Base-by-base conservation (phyloP, 2,888 invertebrate species). In the Eulithis prunata region DNA sequence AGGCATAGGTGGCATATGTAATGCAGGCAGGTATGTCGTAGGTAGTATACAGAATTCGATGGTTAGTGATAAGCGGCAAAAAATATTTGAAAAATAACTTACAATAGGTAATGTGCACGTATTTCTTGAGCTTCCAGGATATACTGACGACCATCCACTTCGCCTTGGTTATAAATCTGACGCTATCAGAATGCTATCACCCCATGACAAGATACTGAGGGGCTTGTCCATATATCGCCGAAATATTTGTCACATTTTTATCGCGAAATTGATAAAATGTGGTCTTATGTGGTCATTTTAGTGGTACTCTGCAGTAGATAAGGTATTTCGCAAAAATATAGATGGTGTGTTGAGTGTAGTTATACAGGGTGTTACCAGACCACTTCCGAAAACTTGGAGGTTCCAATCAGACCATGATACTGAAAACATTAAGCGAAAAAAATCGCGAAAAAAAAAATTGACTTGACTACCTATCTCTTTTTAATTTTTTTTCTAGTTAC, bases 141-240 rank as follows among this genome's bases (percentile, higher is more conserved):
- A 61, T 68, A 49, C 49, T 84, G 76, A 69, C 73, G 64, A 62
- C 64, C 63, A 55, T 47, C 45, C 46, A 52, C 45, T 55, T 56
- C 62, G 62, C 66, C 68, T 73, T 70, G 76, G 81, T 81, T 88
- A 86, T 88, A 89, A 88, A 86, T 84, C 82, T 82, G 71, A 63
- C 67, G 66, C 43, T 52, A 59, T 52, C 58, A 56, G 45, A 4
- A 28, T 57, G 57, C 77, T 78, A 82, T 83, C 81, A 70, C 49
- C 69, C 69, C 66, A 73, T 77, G 75, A 76, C 72, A 61, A 79
- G 83, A 85, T 83, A 85, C 57, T 64, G 32, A 73, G 69, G 78
- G 79, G 79, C 77, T 72, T 72, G 80, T 43, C 79, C 79, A 75
- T 69, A 60, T 75, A 69, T 75, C 76, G 58, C 68, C 55, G 10